Base-by-base conservation (phyloP, 2,888 invertebrate species). In the Oscheius sp. region DNA sequence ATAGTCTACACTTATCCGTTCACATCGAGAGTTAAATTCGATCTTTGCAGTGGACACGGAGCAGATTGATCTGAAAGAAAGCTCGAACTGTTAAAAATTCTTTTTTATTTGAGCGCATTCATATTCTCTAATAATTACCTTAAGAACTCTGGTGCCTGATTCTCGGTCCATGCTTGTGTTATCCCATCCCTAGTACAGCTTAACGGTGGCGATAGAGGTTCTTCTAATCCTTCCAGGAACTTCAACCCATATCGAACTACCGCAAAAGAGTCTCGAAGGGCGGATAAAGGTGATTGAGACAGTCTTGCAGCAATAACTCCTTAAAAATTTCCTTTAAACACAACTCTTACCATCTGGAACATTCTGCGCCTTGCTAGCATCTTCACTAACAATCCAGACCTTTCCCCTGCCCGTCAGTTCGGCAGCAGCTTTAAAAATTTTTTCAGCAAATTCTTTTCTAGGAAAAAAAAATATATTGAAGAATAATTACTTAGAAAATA, bases 311-410 rank as follows among this genome's bases (percentile, higher is more conserved):
- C 71, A 6, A 83, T 63, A 20, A 76, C 71, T 20, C 83, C 80
- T 61, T 6, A 26, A 59, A 65, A 9, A n/a, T 22, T 26, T 12
- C 22, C n/a, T 14, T 12, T 36, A 57, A 36, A 12, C 20, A 14
- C 20, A 22, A 8, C 8, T 6, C 49, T 1, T n/a, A 72, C 75
- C 80, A 36, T 70, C 72, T 5, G 84, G 84, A 6, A 81, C 71
- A 65, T 84, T 84, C 3, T 50, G 56, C 5, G 83, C 82, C 36
- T 73, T 68, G 24, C 74, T 74, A 12, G 82, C 82, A 50, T 75
- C 76, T 71, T 84, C 81, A 61, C 78, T 84, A 17, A 82, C 75
- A 8, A 84, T 74, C 84, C 84, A 84, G 22, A 84, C 75, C 38
- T 85, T 77, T 17, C 75, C 77, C 30, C 67, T 68, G 5, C 72